Percentiles rank a stretch among this genome's conserved stretches.
phyloP scores from a whole-genome alignment of 2,113 vertebrate species.

The Coregonus clupeaformis region DNA sequence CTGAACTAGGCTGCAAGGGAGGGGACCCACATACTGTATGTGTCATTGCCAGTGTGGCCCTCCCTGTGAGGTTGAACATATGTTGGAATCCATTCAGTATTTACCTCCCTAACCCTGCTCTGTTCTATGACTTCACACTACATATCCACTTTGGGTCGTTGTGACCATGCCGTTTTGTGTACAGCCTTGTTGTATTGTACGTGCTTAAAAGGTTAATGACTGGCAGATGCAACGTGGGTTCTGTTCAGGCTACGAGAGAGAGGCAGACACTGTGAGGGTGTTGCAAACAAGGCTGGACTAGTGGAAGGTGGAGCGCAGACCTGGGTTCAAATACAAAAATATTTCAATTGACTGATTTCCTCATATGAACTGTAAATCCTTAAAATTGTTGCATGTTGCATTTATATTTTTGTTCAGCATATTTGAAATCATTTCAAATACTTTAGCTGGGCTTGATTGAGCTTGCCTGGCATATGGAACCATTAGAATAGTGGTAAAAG shows the following conservation, averaged over 20 bases:
- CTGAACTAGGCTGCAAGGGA: slow-evolving; percentile 42
- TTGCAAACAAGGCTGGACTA: slow-evolving; percentile 33
- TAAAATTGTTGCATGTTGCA: no score
- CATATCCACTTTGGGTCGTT: slow-evolving; percentile 23
- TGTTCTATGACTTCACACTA: slow-evolving; percentile 57
- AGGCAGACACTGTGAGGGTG: slow-evolving; percentile 38
- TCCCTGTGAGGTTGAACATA: slow-evolving; percentile 58
- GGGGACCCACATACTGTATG: slow-evolving; percentile 19
- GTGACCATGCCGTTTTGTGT: slow-evolving; percentile 64
- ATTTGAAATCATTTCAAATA: no score
- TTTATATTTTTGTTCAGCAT: no score
- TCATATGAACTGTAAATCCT: no score
- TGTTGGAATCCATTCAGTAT: slow-evolving; percentile 23
- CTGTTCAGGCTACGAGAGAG: slow-evolving; percentile 38
- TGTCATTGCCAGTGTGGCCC: slow-evolving; percentile 39
- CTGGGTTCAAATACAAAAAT: no score
- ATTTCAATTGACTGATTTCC: no score
- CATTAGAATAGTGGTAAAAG: no score
- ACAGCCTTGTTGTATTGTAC: slow-evolving; percentile 58
- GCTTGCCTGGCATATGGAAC: no score
- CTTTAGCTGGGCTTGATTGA: no score
- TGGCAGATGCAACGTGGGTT: slow-evolving; percentile 60
- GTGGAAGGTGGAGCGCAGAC: no score
- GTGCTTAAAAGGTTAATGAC: slow-evolving; percentile 64
- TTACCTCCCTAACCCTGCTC: slow-evolving; percentile 33